Evolutionary conservation across 2,888 invertebrate genomes (phyloP).

Genomic region (Malthinus seriepunctatus): DNA sequence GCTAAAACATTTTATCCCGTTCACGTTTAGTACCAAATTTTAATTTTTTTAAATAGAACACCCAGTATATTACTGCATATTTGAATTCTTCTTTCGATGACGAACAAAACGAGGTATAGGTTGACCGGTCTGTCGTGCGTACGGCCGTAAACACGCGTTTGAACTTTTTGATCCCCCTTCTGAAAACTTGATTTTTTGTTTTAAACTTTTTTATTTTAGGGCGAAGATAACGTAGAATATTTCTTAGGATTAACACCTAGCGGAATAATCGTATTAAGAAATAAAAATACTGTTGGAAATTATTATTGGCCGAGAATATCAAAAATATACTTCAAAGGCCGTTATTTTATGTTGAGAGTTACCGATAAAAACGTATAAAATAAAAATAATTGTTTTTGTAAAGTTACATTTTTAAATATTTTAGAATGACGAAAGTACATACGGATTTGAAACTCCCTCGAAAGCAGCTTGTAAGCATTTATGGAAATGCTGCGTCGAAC

Average conservation of each 20-base stretch:
- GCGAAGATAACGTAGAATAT: slow-evolving; percentile 95
- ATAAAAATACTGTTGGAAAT: slow-evolving; percentile 95
- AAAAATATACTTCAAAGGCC: slow-evolving; percentile 94
- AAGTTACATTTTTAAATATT: slow-evolving; percentile 15
- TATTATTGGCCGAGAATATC: slow-evolving; percentile 98
- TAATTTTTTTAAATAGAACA: no score
- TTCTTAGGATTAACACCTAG: slow-evolving; percentile 95
- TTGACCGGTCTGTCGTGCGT: no score
- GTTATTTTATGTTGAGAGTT: slow-evolving; percentile 94
- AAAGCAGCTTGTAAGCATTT: slow-evolving; percentile 92
- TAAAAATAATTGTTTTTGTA: slow-evolving; percentile 31
- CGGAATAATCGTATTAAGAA: slow-evolving; percentile 90
- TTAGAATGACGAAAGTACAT: slow-evolving; percentile 93
- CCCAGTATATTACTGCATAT: no score
- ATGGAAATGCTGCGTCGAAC: slow-evolving; percentile 95
- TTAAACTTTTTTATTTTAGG: slow-evolving; percentile 60
- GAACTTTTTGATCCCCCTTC: no score
- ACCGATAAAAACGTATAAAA: slow-evolving; percentile 91
- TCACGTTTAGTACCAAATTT: no score
- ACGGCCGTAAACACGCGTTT: no score
- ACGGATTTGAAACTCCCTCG: slow-evolving; percentile 92
- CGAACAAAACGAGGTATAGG: no score
- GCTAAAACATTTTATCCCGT: no score
- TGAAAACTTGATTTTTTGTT: background rate
- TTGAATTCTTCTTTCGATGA: no score